Base-by-base conservation (phyloP, 2,888 invertebrate genomes). In the Dioctria linearis region DNA sequence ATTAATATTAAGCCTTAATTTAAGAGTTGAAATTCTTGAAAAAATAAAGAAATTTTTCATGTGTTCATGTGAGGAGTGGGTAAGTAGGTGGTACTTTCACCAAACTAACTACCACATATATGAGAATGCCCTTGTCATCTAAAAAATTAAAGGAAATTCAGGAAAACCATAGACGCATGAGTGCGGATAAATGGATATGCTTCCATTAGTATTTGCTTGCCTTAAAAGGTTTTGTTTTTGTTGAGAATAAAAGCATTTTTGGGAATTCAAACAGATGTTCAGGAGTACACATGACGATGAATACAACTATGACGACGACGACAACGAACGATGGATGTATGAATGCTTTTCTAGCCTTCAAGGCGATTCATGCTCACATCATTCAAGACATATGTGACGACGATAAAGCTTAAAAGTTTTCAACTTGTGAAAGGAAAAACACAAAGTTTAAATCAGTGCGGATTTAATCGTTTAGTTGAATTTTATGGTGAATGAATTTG, bases 391-490 rank as follows among this genome's bases (percentile, higher is more conserved):
- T 40, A 54, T 54, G 73, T 25, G 25, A 25, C 73, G 65, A 67
- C 54, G 66, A 78, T 78, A 67, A 78, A 78, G 78, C 78, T 78
- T 78, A 78, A 78, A 78, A 78, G 78, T 78, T 78, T 78, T 42
- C 66, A 43, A 67, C n/a, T 54, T 39, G n/a, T 46, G 57, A 49
- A 11, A 46, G 43, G 13, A 65, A 54, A 69, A 49, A 65, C 42
- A 8, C 46, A 80, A 79, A 80, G 76, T 81, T 81, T 69, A 81
- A 81, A 81, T 69, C 75, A 78, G 79, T 79, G 54, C 59, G 80
- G 63, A 59, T 82, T 82, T 78, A 67, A 83, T 71, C 81, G 54
- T 87, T 88, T 79, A 79, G 49, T 25, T 39, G 76, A 79, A 80
- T 76, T 81, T 79, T 59, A 81, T 63, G 73, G 82, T 79, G 80